Evolutionary conservation across 2,888 invertebrate genomes (phyloP).

Genomic region (Thymelicus sylvestris): DNA sequence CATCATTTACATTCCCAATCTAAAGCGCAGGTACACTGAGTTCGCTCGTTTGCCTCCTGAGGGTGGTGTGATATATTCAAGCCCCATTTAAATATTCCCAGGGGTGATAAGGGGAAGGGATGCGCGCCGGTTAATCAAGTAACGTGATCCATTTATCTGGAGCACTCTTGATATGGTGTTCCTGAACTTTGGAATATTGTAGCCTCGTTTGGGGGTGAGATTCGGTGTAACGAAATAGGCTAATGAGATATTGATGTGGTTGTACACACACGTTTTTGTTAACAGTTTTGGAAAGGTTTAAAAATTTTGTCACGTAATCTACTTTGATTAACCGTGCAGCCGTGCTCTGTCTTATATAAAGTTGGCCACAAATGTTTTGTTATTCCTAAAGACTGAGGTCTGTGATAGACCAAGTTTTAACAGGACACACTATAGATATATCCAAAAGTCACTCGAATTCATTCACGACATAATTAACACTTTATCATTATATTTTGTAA

Average conservation of each 20-base stretch:
- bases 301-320: no score
- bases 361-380: no score
- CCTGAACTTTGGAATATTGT: slow-evolving; percentile 79
- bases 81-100: slow-evolving; percentile 83
- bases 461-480: not conserved
- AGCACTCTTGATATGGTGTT: slow-evolving; percentile 80
- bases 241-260: slow-evolving; percentile 38
- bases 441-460: no score
- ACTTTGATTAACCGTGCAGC: no score
- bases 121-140: slow-evolving; percentile 83
- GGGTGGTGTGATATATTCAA: slow-evolving; percentile 81
- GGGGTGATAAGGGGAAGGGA: slow-evolving; percentile 81
- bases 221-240: slow-evolving; percentile 55
- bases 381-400: no score
- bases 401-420: no score
- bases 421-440: no score
- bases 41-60: slow-evolving; percentile 65
- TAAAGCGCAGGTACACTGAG: slow-evolving; percentile 73
- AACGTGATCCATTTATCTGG: slow-evolving; percentile 84
- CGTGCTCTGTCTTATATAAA: no score
- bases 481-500: not conserved
- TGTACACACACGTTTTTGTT: not conserved
- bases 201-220: slow-evolving; percentile 67
- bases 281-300: not conserved
- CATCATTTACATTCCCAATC: slow-evolving; percentile 71